These are phyloP conservation scores for Pollachius pollachius DNA, from an alignment of 2,113 vertebrate genomes.

Conservation along the genomic window DNA sequence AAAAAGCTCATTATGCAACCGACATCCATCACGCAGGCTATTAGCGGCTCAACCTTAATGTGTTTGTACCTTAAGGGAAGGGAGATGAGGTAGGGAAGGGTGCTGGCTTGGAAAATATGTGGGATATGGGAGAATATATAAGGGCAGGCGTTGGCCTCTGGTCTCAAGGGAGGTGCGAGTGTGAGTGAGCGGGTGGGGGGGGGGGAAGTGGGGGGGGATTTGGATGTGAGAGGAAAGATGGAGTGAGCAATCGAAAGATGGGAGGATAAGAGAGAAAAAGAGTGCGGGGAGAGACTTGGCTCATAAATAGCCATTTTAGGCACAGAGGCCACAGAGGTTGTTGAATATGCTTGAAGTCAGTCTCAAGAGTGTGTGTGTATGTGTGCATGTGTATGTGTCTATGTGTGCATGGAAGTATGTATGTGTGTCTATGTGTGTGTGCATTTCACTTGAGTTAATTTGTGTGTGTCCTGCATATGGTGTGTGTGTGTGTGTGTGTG, in stretches of 20 bases:
- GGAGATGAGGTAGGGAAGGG: constrained; percentile 42
- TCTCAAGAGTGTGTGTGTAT: neutral
- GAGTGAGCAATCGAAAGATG: too few relatives aligned
- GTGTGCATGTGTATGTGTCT: constrained; percentile 14
- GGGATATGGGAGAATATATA: constrained; percentile 27
- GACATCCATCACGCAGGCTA: constrained; percentile 78
- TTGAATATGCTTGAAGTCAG: neutral
- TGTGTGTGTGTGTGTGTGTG: constrained; percentile 4
- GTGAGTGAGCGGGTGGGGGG: neutral
- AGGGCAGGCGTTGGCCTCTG: constrained; percentile 22
- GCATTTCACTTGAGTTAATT: too few relatives aligned
- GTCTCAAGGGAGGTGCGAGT: constrained; percentile 14
- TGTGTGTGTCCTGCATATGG: too few relatives aligned
- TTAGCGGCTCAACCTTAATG: constrained; percentile 69
- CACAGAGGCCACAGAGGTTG: neutral
- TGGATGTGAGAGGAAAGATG: neutral
- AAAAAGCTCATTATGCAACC: constrained; percentile 84
- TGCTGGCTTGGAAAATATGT: constrained; percentile 36
- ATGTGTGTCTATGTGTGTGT: constrained; percentile 7
- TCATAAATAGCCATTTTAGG: neutral
- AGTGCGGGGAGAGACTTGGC: neutral
- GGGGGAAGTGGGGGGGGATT: constrained; percentile 3
- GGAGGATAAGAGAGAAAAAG: too few relatives aligned
- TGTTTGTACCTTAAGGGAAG: constrained; percentile 62
- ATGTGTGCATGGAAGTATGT: neutral